Conservation (phyloP, 2,797 vertebrate genomes). For the Poecile montanus region DNA sequence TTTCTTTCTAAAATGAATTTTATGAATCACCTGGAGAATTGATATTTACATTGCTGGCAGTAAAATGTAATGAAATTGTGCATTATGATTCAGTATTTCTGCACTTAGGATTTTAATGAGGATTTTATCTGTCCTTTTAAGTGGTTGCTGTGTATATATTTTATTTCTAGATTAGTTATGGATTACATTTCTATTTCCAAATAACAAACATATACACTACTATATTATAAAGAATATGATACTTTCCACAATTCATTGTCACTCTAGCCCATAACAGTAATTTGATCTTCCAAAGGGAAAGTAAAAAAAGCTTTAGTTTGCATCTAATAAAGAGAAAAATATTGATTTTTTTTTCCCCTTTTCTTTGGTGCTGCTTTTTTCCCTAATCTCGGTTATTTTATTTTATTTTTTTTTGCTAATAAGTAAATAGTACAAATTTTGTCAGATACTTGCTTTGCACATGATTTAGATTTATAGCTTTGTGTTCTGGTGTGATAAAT, state of each 20-base stretch:
- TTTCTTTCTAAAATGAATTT: conserved; percentile 55
- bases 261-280: conserved; percentile 26
- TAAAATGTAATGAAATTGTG: conserved; percentile 69
- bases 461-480: neutral
- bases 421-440: neutral
- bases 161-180: conserved; percentile 69
- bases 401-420: rapidly evolving
- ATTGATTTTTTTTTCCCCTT: neutral
- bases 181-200: conserved; percentile 61
- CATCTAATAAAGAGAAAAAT: neutral
- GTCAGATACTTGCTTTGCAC: neutral
- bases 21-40: conserved; percentile 70
- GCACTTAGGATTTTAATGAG: conserved; percentile 68
- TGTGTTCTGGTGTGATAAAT: neutral
- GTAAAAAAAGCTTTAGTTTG: conserved; percentile 4
- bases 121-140: conserved; percentile 70
- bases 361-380: neutral
- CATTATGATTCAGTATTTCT: conserved; percentile 73
- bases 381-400: neutral
- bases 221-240: conserved; percentile 21
- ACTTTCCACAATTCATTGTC: conserved; percentile 15
- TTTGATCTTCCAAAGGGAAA: conserved; percentile 34
- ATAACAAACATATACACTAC: conserved; percentile 42
- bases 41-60: conserved; percentile 65
- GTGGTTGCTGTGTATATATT: conserved; percentile 57